Conservation (phyloP, 2,113 vertebrate genomes). For the Clarias batrachus region DNA sequence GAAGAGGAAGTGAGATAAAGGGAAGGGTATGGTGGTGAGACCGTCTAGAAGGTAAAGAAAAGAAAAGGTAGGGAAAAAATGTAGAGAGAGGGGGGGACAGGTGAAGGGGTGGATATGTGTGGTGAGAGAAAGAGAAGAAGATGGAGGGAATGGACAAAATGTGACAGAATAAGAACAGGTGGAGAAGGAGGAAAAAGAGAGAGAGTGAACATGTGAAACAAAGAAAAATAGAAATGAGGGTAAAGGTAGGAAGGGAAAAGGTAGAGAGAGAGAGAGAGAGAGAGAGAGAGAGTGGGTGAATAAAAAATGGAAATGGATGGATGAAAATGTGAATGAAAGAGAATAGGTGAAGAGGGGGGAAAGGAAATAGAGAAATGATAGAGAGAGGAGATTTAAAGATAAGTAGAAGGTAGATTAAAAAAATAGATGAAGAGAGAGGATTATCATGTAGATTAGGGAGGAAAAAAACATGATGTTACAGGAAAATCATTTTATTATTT, state of each 20-base stretch:
- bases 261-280: neutral
- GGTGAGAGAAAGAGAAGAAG: too few relatives aligned
- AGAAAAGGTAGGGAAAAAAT: neutral
- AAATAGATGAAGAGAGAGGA: neutral
- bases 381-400: neutral
- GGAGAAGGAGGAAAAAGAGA: neutral
- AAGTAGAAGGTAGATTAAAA: neutral
- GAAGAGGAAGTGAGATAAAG: neutral
- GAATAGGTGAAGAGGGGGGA: neutral
- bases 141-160: neutral
- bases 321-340: neutral
- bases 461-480: neutral
- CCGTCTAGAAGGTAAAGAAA: too few relatives aligned
- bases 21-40: neutral
- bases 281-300: neutral
- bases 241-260: neutral
- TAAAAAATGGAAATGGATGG: neutral
- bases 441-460: neutral
- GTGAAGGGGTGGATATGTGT: neutral
- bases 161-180: conserved; percentile 31
- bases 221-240: neutral
- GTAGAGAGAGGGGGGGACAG: too few relatives aligned
- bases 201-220: neutral
- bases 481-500: neutral
- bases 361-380: neutral